Evolutionary conservation across 1,140 invertebrate genomes (phyloP).

Genomic region (Megalopta genalis): DNA sequence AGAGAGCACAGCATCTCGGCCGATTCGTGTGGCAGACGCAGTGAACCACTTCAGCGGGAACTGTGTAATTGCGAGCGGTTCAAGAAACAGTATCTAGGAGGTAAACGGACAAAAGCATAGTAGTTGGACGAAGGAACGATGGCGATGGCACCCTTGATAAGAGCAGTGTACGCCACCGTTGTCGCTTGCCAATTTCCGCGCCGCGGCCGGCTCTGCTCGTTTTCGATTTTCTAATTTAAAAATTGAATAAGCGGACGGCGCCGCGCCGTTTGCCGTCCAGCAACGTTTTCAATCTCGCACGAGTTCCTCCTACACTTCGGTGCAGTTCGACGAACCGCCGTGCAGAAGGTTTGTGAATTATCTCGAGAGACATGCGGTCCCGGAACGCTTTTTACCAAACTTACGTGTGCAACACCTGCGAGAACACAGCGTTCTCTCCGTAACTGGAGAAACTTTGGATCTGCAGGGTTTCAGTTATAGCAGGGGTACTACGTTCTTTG

Average conservation of each 20-base stretch:
- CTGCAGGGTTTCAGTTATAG: too few species aligned
- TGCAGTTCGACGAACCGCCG: background rate
- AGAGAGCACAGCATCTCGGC: too few species aligned
- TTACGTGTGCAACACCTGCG: too few species aligned
- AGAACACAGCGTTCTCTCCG: too few species aligned
- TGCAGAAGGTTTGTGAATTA: background rate
- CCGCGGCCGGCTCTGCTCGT: background rate
- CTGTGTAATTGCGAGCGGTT: slow-evolving; percentile 39
- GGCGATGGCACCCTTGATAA: slow-evolving; percentile 7
- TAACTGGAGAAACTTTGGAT: too few species aligned
- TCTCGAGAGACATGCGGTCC: background rate
- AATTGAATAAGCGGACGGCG: slow-evolving; percentile 5
- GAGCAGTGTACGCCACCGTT: slow-evolving; percentile 13
- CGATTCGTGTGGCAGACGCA: slow-evolving; percentile 3
- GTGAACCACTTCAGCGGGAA: slow-evolving; percentile 20
- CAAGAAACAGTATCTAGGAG: slow-evolving; percentile 37
- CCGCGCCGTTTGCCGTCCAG: too few species aligned
- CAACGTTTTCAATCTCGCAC: slow-evolving; percentile 7
- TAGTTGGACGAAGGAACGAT: slow-evolving; percentile 27
- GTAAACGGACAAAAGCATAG: slow-evolving; percentile 13
- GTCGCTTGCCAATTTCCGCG: slow-evolving; percentile 19
- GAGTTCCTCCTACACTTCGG: background rate
- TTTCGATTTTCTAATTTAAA: slow-evolving; percentile 15
- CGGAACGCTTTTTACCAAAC: too few species aligned
- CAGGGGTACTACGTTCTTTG: too few species aligned